A percentile compares a stretch with the other conserved stretches of the same genome.
phyloP scores from a whole-genome alignment of 2,113 vertebrate genomes.

The Rhinichthys klamathensis region DNA sequence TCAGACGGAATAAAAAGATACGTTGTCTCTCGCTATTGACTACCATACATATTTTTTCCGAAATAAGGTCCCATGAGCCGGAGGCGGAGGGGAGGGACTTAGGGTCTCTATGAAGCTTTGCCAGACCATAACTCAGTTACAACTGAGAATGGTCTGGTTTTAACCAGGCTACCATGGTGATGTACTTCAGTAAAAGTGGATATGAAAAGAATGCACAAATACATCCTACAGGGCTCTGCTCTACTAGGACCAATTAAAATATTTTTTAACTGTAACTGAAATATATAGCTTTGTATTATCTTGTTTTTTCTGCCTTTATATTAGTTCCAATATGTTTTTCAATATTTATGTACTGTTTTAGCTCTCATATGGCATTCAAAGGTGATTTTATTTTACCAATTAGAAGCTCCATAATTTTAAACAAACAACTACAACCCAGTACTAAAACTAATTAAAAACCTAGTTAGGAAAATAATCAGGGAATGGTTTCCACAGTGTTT shows the following conservation, averaged over 20 bases:
- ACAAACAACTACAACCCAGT: background rate
- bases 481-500: background rate
- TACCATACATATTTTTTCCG: too few relatives aligned
- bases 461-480: background rate
- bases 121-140: too few relatives aligned
- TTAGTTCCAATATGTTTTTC: background rate
- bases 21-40: too few relatives aligned
- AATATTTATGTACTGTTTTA: background rate
- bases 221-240: background rate
- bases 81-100: too few relatives aligned
- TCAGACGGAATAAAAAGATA: too few relatives aligned
- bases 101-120: too few relatives aligned
- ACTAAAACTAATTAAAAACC: background rate
- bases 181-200: background rate
- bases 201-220: slow-evolving; percentile 5
- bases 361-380: background rate
- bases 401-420: background rate
- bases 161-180: too few relatives aligned
- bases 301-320: background rate
- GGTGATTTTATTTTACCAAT: background rate
- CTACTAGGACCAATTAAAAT: background rate
- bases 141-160: too few relatives aligned
- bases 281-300: background rate
- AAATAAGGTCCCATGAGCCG: too few relatives aligned
- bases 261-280: background rate